phyloP scores from a whole-genome alignment of 2,797 vertebrate species.

The Tragelaphus oryx region DNA sequence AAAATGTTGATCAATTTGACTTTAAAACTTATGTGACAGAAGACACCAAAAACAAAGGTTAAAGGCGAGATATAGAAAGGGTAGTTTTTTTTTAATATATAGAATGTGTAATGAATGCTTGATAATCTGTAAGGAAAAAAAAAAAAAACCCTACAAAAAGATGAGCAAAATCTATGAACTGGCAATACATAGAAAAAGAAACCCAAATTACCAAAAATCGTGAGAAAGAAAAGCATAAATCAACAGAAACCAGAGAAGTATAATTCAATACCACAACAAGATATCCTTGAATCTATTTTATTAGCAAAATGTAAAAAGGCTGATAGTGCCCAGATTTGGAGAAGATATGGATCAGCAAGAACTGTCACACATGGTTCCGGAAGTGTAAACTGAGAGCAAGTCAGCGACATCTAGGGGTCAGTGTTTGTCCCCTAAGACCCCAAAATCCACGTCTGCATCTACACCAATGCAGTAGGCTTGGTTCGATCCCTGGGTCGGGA shows the following conservation, averaged over 20 bases:
- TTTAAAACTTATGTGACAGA: neutral
- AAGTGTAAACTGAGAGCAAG: neutral
- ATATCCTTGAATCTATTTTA: neutral
- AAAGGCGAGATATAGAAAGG: neutral
- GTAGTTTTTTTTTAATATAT: neutral
- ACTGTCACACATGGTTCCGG: rapidly evolving
- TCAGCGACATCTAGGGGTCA: neutral
- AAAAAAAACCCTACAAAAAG: neutral
- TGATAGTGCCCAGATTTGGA: neutral
- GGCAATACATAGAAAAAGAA: neutral
- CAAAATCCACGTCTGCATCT: neutral
- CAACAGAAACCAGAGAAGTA: neutral
- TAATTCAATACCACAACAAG: neutral
- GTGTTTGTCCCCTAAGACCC: neutral
- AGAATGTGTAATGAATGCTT: neutral
- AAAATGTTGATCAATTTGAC: neutral
- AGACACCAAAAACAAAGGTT: neutral
- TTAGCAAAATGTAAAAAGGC: neutral
- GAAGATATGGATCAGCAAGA: neutral
- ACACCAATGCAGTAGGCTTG: neutral
- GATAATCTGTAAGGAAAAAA: neutral
- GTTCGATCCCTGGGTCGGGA: neutral
- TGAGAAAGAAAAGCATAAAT: neutral
- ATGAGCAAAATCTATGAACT: neutral
- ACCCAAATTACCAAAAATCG: neutral